Conservation (phyloP, 2,888 invertebrate species). For the Petrolisthes cinctipes region DNA sequence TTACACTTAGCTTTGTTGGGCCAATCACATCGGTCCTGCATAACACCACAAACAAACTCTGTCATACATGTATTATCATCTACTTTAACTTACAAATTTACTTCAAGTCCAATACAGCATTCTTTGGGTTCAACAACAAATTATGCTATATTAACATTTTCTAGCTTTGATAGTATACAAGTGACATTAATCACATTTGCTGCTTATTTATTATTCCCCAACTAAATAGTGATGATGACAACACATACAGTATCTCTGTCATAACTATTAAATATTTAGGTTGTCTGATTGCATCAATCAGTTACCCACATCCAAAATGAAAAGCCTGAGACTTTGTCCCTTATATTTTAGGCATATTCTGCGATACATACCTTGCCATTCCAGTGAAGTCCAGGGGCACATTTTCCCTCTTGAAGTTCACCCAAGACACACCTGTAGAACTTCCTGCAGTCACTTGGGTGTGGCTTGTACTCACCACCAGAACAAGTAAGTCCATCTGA, state of each 20-base stretch:
- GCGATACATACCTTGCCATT: conserved; percentile 38
- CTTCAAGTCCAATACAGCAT: too few relatives aligned
- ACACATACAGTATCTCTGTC: too few relatives aligned
- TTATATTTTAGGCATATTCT: background rate
- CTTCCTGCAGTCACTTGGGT: conserved; percentile 48
- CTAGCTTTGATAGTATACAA: too few relatives aligned
- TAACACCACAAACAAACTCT: background rate
- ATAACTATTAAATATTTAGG: too few relatives aligned
- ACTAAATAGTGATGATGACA: too few relatives aligned
- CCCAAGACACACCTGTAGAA: conserved; percentile 56
- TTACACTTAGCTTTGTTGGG: background rate
- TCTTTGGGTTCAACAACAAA: too few relatives aligned
- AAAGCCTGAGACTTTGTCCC: background rate
- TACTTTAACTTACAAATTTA: too few relatives aligned
- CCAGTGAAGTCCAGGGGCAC: conserved; percentile 56
- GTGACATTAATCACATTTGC: too few relatives aligned
- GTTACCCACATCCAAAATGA: too few relatives aligned
- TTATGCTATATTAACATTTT: too few relatives aligned
- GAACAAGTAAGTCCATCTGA: background rate
- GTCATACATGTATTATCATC: background rate
- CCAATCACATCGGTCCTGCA: conserved; percentile 35
- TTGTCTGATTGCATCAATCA: too few relatives aligned
- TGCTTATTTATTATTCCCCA: too few relatives aligned
- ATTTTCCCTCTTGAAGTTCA: conserved; percentile 18
- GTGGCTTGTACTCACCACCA: background rate